These are phyloP conservation scores for Cirrhinus mrigala DNA, from an alignment of 2,797 vertebrate genomes.

Conservation along the genomic window DNA sequence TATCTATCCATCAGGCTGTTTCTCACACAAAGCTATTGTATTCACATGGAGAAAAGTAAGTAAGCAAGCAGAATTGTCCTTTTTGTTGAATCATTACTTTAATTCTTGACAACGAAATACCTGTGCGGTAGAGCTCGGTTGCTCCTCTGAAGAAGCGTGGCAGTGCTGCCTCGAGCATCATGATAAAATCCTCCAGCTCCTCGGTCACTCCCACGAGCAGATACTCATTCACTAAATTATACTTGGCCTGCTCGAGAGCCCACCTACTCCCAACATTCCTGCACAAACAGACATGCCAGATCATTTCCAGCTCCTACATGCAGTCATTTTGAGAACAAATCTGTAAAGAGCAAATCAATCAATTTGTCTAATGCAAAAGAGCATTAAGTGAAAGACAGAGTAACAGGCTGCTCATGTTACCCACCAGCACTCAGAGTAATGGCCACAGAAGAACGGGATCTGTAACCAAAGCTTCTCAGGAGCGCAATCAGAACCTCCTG, in stretches of 20 bases:
- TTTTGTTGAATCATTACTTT: too few relatives aligned
- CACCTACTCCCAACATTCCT: constrained; percentile 99
- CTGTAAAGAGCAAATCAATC: not conserved
- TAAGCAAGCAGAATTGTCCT: too few relatives aligned
- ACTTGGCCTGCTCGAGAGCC: constrained; percentile 99
- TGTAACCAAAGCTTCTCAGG: constrained; percentile 99
- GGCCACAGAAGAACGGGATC: constrained; percentile 98
- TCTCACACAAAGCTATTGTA: too few relatives aligned
- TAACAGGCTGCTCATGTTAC: constrained; percentile 52
- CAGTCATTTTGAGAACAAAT: constrained; percentile 18
- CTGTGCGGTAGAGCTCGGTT: constrained; percentile 96
- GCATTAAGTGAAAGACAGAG: not conserved
- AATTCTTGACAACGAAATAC: constrained; percentile 69
- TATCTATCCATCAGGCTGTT: too few relatives aligned
- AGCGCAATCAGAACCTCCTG: constrained; percentile 94
- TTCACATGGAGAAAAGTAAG: too few relatives aligned
- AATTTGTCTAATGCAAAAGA: constrained; percentile 15
- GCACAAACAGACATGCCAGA: constrained; percentile 70
- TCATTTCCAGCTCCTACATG: not conserved
- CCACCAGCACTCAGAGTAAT: constrained; percentile 98
- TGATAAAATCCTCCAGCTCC: constrained; percentile 98
- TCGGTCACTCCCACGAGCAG: constrained; percentile 97
- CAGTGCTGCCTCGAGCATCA: constrained; percentile 96
- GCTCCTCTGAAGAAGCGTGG: constrained; percentile 98
- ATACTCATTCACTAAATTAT: constrained; percentile 98